Evolutionary conservation across 2,888 invertebrate species (phyloP), one percentile per base, ranked within the genome.

Genomic region (Sphecodes monilicornis): DNA sequence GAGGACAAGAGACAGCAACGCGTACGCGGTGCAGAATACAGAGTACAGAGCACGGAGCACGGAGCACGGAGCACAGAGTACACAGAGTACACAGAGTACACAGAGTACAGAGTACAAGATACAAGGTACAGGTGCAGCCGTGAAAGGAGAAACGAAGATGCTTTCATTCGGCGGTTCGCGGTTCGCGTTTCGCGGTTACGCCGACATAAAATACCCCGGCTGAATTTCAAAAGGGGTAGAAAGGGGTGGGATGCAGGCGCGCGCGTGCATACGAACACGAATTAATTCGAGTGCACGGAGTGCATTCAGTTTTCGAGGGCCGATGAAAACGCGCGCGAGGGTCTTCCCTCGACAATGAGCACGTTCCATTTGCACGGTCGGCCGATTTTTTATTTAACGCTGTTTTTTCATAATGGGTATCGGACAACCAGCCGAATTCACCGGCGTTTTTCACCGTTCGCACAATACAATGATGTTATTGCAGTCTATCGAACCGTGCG

Each of bases 341-440:
- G 39, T 72, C 74, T 78, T 76, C 64, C 66, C 50, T 29, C 69
- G 82, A 81, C 88, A 88, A 89, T 85, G 82, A 86, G 75, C 70
- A 76, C 88, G 82, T 88, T 88, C 88, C 84, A 88, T 86, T 89
- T 86, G 82, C 75, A 66, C 79, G 80, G 69, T 84, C 73, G 54
- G 57, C 57, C 69, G 81, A 85, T 79, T 84, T 71, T 88, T 89
- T 66, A 86, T 83, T 82, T 74, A 88, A 88, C 82, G 74, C 26
- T 82, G 74, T 39, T n/a, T 18, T 29, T 26, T 54, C 39, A 57
- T 75, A 71, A 84, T 32, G 54, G 71, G 36, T 74, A 54, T 82
- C 78, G 78, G 64, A 71, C 50, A n/a, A 26, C 32, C 57, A 60
- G 71, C 39, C 43, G 72, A 68, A 82, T 60, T 13, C 41, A 70